Evolutionary conservation across 1,140 invertebrate species (phyloP).

Genomic region (Drosophila biarmipes): DNA sequence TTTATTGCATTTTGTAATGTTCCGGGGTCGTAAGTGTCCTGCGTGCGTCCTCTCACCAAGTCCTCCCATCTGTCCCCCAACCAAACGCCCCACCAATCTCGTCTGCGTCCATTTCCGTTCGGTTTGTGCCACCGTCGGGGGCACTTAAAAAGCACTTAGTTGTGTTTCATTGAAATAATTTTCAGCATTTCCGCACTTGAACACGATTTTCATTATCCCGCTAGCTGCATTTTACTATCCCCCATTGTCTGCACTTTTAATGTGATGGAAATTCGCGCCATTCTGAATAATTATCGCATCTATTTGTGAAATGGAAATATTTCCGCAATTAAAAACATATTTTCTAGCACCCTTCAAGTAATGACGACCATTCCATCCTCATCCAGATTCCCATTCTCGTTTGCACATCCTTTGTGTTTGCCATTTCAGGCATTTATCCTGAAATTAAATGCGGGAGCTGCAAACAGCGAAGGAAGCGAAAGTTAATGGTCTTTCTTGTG

Average conservation of each 20-base stretch:
- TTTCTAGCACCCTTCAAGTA: conserved; percentile 70
- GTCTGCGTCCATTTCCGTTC: conserved; percentile 25
- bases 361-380: conserved; percentile 38
- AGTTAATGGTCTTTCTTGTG: conserved; percentile 16
- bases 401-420: conserved; percentile 43
- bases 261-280: conserved; percentile 75
- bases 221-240: conserved; percentile 67
- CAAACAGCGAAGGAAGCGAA: conserved; percentile 10
- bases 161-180: conserved; percentile 76
- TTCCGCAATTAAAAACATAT: conserved; percentile 78
- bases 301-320: conserved; percentile 71
- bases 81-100: conserved; percentile 14
- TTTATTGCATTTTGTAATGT: conserved; percentile 22
- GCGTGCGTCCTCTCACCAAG: conserved; percentile 11
- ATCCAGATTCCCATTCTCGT: conserved; percentile 11
- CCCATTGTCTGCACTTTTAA: conserved; percentile 76
- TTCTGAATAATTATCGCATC: conserved; percentile 76
- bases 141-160: conserved; percentile 74
- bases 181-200: conserved; percentile 76
- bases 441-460: conserved; percentile 50
- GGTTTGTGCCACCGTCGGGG: conserved; percentile 28
- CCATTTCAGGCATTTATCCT: conserved; percentile 44
- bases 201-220: conserved; percentile 61
- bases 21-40: conserved; percentile 1
- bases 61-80: background rate